Percentiles rank a stretch among this genome's conserved stretches.
phyloP scores from a whole-genome alignment of 1,140 invertebrate genomes.

The Oryzaephilus surinamensis region DNA sequence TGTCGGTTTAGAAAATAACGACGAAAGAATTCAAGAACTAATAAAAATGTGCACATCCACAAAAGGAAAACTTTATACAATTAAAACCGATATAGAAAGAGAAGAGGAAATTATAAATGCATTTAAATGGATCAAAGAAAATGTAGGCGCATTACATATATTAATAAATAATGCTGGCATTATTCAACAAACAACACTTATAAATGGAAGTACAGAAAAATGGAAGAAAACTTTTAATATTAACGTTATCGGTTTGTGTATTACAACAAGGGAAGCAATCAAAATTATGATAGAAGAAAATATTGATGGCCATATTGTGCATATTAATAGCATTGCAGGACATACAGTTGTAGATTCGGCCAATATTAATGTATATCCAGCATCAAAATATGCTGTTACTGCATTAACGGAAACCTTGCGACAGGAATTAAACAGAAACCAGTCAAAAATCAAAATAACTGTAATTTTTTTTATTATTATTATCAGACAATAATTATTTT shows the following conservation, averaged over 20 bases:
- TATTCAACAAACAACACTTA: neutral
- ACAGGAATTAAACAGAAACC: constrained; percentile 36
- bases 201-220: constrained; percentile 7
- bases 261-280: constrained; percentile 43
- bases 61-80: constrained; percentile 36
- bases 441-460: constrained; percentile 40
- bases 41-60: constrained; percentile 10
- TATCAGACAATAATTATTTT: no score
- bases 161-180: constrained; percentile 62
- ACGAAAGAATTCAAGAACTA: constrained; percentile 42
- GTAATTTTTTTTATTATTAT: constrained; percentile 15
- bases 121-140: constrained; percentile 50
- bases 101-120: constrained; percentile 50
- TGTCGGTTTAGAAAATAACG: constrained; percentile 54
- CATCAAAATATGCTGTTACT: constrained; percentile 46
- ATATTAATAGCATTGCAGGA: constrained; percentile 19
- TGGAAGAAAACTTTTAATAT: neutral
- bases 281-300: constrained; percentile 15
- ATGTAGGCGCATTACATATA: constrained; percentile 52
- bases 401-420: constrained; percentile 47
- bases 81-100: constrained; percentile 53
- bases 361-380: constrained; percentile 42
- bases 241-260: constrained; percentile 34
- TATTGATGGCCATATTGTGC: constrained; percentile 10
- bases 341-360: constrained; percentile 18